phyloP scores from a whole-genome alignment of 2,888 invertebrate species.

The Hyposoter dolosus region DNA sequence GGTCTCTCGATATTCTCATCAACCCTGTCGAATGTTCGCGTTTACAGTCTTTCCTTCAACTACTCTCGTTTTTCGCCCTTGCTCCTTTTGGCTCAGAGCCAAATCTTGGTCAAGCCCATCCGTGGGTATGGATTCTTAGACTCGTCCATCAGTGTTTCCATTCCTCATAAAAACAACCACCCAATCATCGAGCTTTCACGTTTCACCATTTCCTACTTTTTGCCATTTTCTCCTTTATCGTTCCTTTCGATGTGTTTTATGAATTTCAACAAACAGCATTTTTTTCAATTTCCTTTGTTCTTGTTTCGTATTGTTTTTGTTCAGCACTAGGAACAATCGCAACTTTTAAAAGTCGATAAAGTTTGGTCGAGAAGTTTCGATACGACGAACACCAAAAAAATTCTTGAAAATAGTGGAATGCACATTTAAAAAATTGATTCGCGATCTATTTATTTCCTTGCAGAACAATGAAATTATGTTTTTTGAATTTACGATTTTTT shows the following conservation, averaged over 20 bases:
- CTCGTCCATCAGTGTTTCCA: constrained; percentile 28
- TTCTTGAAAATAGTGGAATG: background rate
- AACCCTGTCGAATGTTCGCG: constrained; percentile 45
- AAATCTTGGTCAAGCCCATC: constrained; percentile 26
- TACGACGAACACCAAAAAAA: background rate
- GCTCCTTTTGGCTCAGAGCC: constrained; percentile 17
- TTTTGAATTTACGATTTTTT: background rate
- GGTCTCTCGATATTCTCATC: constrained; percentile 31
- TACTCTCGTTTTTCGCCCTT: constrained; percentile 3
- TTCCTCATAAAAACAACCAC: background rate
- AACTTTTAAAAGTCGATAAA: background rate
- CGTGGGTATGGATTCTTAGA: constrained; percentile 25
- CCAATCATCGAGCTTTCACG: background rate
- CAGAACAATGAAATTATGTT: background rate
- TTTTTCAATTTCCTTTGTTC: background rate
- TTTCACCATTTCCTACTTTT: background rate
- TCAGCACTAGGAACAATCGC: background rate
- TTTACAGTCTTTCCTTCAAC: constrained; percentile 32
- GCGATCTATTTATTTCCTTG: background rate
- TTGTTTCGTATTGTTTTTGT: background rate
- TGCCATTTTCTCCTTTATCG: background rate
- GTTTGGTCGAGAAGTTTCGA: background rate
- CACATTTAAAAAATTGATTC: background rate
- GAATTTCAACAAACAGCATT: background rate
- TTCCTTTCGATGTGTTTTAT: background rate